Base-by-base conservation (phyloP, 2,888 invertebrate genomes). In the Zaprionus bogoriensis region DNA sequence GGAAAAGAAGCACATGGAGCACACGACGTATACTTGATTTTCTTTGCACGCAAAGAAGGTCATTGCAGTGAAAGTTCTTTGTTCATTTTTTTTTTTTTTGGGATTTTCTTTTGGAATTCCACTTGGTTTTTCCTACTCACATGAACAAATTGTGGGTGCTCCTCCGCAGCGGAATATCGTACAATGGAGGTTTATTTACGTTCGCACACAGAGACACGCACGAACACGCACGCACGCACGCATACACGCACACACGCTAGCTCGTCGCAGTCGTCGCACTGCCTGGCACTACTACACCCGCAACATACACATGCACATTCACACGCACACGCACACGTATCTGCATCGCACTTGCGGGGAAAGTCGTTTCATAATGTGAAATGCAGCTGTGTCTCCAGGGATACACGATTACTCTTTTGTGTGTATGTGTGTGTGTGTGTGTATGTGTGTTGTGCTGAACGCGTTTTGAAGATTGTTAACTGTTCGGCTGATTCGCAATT, bases 181-280 rank as follows among this genome's bases (percentile, higher is more conserved):
- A 51, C 44, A 70, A 67, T 73, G 63, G 14, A 71, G 79, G 85
- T 79, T 84, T 79, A 79, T 79, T 79, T 79, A 79, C 85, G 82
- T 79, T 81, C 66, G 36, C 48, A 44, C 76, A 47, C 69, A 54
- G 53, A 41, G 38, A 50, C 44, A 51, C 30, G 50, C 38, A 36
- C 41, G 23, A 19, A 45, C 28, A 25, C 44, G 6, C 44, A 32
- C 44, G 4, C 58, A 54, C 53, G 45, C 57, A 47, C 57, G 38
- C 39, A 60, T 14, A 36, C 32, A 36, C 72, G 69, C 78, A 61
- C 57, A 72, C 74, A 69, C 30, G 55, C 60, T n/a, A n/a, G n/a
- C n/a, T n/a, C n/a, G n/a, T n/a, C n/a, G n/a, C n/a, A n/a, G n/a
- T n/a, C n/a, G n/a, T n/a, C n/a, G n/a, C n/a, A n/a, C n/a, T n/a